A percentile compares a stretch with the other conserved stretches of the same genome.
These are phyloP conservation scores for Chelonia mydas DNA, from an alignment of 2,797 vertebrate species.

Conservation along the genomic window DNA sequence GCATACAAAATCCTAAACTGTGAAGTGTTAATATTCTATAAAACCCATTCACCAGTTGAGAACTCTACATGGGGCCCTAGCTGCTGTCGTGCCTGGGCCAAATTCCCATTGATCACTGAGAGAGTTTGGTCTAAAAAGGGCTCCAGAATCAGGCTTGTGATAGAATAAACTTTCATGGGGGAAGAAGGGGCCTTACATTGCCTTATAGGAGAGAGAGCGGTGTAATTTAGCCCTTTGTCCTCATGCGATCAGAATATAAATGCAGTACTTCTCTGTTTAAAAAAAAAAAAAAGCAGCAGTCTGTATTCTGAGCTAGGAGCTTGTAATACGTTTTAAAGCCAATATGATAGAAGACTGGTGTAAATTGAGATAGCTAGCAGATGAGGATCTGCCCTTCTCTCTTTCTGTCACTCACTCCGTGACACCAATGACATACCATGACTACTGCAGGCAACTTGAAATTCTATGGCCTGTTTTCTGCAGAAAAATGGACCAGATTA, in stretches of 20 bases:
- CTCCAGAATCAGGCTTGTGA: not conserved
- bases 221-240: not conserved
- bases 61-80: not conserved
- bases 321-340: not conserved
- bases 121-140: not conserved
- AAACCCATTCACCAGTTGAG: not conserved
- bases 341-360: accelerated
- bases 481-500: not conserved
- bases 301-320: not conserved
- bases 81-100: not conserved
- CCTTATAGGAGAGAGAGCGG: not conserved
- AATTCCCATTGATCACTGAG: not conserved
- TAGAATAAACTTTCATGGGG: not conserved
- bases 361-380: not conserved
- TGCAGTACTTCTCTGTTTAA: not conserved
- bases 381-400: not conserved
- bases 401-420: not conserved
- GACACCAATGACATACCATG: not conserved
- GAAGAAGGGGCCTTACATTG: not conserved
- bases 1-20: not conserved
- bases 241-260: not conserved
- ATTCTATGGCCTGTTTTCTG: constrained; percentile 4
- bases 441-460: constrained; percentile 35
- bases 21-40: not conserved
- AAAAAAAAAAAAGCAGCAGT: not conserved